These are phyloP conservation scores for Pseudopodoces humilis DNA, from an alignment of 2,113 vertebrate genomes.

Conservation along the genomic window DNA sequence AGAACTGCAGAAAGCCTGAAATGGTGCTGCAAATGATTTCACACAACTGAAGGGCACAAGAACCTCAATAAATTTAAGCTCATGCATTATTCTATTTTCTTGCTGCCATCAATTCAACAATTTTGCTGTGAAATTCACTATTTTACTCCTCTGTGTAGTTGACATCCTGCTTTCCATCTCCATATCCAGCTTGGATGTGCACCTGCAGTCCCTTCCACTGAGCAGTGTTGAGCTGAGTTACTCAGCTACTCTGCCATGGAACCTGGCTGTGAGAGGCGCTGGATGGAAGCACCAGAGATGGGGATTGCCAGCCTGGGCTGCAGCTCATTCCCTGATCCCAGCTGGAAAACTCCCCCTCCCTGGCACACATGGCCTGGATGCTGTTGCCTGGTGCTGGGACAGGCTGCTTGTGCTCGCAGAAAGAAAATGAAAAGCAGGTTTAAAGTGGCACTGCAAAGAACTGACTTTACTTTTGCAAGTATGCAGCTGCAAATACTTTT, in stretches of 20 bases:
- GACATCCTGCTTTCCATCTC: not conserved
- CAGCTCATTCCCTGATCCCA: not conserved
- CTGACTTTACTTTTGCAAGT: not conserved
- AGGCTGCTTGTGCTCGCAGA: not conserved
- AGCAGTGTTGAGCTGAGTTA: not conserved
- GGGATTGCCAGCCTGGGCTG: not conserved
- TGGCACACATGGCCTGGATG: not conserved
- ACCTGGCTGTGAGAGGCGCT: rapidly evolving
- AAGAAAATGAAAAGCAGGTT: not conserved
- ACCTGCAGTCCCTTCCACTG: not conserved
- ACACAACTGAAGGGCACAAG: not conserved
- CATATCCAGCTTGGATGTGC: not conserved
- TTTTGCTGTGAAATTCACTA: not conserved
- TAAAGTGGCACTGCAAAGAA: not conserved
- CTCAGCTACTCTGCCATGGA: not conserved
- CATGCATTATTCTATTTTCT: not conserved
- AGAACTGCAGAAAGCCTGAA: not conserved
- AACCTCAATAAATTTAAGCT: not conserved
- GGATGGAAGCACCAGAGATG: not conserved
- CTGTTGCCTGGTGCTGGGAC: not conserved
- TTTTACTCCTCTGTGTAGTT: not conserved
- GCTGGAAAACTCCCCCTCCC: not conserved
- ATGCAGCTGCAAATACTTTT: not conserved
- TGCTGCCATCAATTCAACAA: not conserved
- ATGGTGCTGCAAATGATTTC: not conserved